phyloP scores from a whole-genome alignment of 2,113 vertebrate species.

The Todiramphus chloris region DNA sequence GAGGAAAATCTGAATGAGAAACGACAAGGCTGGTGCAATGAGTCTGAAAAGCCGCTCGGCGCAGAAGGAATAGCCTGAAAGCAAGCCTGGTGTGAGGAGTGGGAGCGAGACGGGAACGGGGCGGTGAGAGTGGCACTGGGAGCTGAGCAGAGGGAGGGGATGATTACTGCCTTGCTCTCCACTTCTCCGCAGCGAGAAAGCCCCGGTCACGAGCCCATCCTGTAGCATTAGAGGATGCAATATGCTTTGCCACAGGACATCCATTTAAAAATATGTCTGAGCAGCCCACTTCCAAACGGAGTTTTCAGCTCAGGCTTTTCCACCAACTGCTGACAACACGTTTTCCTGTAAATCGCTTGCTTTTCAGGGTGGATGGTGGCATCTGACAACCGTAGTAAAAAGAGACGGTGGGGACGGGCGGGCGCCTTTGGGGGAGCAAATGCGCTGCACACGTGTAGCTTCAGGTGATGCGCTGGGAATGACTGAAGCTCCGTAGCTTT shows the following conservation, averaged over 20 bases:
- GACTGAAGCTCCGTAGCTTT: not conserved
- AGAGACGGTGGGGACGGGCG: not conserved
- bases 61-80: constrained; percentile 49
- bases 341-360: not conserved
- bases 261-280: constrained; percentile 32
- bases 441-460: fast-evolving
- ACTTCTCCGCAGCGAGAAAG: not conserved
- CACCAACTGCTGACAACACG: not conserved
- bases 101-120: constrained; percentile 12
- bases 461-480: not conserved
- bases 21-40: constrained; percentile 51
- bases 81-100: constrained; percentile 39
- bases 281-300: constrained; percentile 22
- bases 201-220: not conserved
- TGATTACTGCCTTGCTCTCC: not conserved
- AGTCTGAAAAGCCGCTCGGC: constrained; percentile 22
- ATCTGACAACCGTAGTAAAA: not conserved
- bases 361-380: not conserved
- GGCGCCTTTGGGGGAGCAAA: not conserved
- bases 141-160: constrained; percentile 28
- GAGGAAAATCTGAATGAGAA: constrained; percentile 56
- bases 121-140: not conserved
- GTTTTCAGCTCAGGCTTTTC: constrained; percentile 19
- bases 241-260: constrained; percentile 53
- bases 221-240: constrained; percentile 36